Evolutionary conservation across 2,797 vertebrate species (phyloP), one percentile per base, ranked within the genome.

Genomic region (Lagocephalus sceleratus): DNA sequence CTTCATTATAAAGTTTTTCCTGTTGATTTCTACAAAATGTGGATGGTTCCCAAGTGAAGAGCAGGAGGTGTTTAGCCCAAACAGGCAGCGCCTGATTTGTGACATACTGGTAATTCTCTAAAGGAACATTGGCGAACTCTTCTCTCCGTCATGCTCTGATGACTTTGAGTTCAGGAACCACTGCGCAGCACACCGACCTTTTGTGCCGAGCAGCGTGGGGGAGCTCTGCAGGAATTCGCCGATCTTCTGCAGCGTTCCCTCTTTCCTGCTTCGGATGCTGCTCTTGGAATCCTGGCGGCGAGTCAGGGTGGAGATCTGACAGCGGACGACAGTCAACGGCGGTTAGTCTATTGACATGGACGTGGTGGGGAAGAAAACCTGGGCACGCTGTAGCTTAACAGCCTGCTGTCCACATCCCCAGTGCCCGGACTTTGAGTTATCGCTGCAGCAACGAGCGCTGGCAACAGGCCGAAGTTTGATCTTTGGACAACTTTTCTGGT

Each of bases 181-280:
- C 41, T 22, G 11, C 11, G 32, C 3, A 14, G 32, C 2, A 35
- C 12, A 29, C 25, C 58, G 10, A 92, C 90, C 90, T 89, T 90
- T 91, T 5, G 74, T 62, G 20, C 90, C 82, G 1, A 92, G 75
- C 50, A 89, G 84, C 0, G 85, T 92, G 5, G 91, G 90, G 1
- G 90, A 92, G 65, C 90, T 86, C 54, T 92, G 89, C 55, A 92
- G 79, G 77, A 92, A 91, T 41, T 87, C 89, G 54, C 90, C 90
- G 11, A 92, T 90, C 84, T 90, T 92, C 79, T 88, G 90, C 54
- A 92, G 75, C 9, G 88, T 69, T 38, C 83, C 88, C 9, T 91
- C 91, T 59, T 87, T 92, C 5, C 61, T 84, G 53, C 79, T 76
- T 45, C 52, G 79, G 45, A 83, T 20, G 68, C 71, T 85, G 65